phyloP scores from a whole-genome alignment of 2,888 invertebrate species.

The Sinelater perroti region DNA sequence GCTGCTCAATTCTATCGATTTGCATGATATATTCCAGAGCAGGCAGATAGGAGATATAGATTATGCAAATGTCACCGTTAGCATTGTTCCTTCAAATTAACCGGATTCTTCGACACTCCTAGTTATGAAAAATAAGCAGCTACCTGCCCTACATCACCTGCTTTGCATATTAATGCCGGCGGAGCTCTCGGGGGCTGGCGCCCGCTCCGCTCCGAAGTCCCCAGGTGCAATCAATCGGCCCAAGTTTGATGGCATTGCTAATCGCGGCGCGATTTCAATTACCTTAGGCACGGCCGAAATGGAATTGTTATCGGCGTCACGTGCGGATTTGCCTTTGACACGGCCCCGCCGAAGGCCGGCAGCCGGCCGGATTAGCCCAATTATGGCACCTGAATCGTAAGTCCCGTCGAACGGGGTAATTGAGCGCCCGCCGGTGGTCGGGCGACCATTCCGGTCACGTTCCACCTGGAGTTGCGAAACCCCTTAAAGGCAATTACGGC shows the following conservation, averaged over 20 bases:
- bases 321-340: constrained; percentile 23
- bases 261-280: constrained; percentile 18
- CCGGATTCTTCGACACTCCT: constrained; percentile 7
- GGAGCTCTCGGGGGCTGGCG: background rate
- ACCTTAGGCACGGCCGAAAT: constrained; percentile 5
- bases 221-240: too few relatives aligned
- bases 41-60: background rate
- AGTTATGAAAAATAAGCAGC: constrained; percentile 14
- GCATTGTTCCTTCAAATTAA: constrained; percentile 1
- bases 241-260: background rate
- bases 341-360: constrained; percentile 20
- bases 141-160: constrained; percentile 11
- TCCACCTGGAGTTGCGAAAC: constrained; percentile 14
- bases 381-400: constrained; percentile 20
- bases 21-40: background rate
- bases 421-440: too few relatives aligned
- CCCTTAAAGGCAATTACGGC: constrained; percentile 21
- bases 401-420: too few relatives aligned
- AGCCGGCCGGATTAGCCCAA: constrained; percentile 6
- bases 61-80: background rate
- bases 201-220: too few relatives aligned
- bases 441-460: constrained; percentile 5
- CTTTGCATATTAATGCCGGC: constrained; percentile 10
- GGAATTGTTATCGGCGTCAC: constrained; percentile 11
- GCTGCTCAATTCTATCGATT: too few relatives aligned